Evolutionary conservation across 2,797 vertebrate genomes (phyloP), one percentile per base, ranked within the genome.

Genomic region (Lithobates pipiens): DNA sequence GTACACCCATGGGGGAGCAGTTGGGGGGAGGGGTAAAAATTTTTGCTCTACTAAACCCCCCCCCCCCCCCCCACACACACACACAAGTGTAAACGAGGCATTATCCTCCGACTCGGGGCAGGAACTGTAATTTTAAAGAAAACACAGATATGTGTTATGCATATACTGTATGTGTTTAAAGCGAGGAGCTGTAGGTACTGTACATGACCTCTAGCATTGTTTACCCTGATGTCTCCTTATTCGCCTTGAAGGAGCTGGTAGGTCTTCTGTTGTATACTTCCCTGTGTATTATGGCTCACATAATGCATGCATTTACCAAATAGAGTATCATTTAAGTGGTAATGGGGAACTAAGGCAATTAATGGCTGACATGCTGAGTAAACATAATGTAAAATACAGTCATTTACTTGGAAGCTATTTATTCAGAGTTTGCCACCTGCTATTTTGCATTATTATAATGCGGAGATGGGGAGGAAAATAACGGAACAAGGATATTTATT

Each of bases 301-400:
- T 63, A 82, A 86, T 70, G 85, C 16, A 69, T 42, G 25, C 69
- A 77, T 82, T 82, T 77, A 82, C 34, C 65, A 77, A 77, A 82
- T 46, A 16, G 63, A 61, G 79, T 46, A 77, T 82, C 74, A 72
- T 77, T 82, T 82, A 86, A 86, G 79, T 68, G 44, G 61, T 86
- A 86, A 82, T 86, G 85, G 73, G 75, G 77, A 82, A 71, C 44
- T 16, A 46, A 77, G 79, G 72, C 79, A 86, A 86, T 82, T 81
- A 86, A 81, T 67, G 77, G 68, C 78, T 69, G 84, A 71, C 85
- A 86, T 82, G 72, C 85, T 86, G 85, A 77, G 85, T 76, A 86
- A 63, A 81, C 79, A 86, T 76, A 86, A 82, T 82, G 78, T 80
- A 76, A 68, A 76, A 86, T 61, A 32, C 61, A n/a, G 34, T 65